phyloP scores from a whole-genome alignment of 2,888 invertebrate genomes.

The Hofmannophila pseudospretella region DNA sequence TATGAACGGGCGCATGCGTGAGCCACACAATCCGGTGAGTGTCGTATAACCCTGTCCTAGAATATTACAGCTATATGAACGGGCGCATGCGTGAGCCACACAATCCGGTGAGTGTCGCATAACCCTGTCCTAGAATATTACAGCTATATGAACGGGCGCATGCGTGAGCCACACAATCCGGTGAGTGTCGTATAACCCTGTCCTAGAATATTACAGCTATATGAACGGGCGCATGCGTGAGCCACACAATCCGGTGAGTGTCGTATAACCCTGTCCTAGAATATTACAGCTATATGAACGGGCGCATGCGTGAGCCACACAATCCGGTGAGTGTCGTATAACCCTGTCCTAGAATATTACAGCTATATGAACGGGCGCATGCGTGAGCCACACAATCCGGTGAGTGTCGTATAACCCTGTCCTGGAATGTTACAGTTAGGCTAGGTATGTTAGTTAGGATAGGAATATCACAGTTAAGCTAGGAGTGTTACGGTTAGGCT shows the following conservation, averaged over 20 bases:
- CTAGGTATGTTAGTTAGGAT: too few species aligned
- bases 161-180: conserved; percentile 65
- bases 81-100: conserved; percentile 61
- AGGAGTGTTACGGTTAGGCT: too few species aligned
- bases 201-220: conserved; percentile 57
- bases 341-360: conserved; percentile 63
- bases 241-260: conserved; percentile 62
- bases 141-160: conserved; percentile 53
- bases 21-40: conserved; percentile 65
- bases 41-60: too few species aligned
- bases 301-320: conserved; percentile 60
- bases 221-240: conserved; percentile 61
- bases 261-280: too few species aligned
- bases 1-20: conserved; percentile 57
- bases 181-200: too few species aligned
- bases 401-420: too few species aligned
- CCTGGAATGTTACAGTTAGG: conserved; percentile 58
- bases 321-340: conserved; percentile 64
- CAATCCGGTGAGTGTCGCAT: conserved; percentile 59
- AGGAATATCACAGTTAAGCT: too few species aligned
- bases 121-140: conserved; percentile 63
- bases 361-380: conserved; percentile 56
- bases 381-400: conserved; percentile 65
- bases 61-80: conserved; percentile 56
- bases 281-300: conserved; percentile 54